Percentiles rank a stretch among this genome's conserved stretches.
Evolutionary conservation across 2,888 invertebrate genomes (phyloP).

Genomic region (Lordiphosa fenestrarum): DNA sequence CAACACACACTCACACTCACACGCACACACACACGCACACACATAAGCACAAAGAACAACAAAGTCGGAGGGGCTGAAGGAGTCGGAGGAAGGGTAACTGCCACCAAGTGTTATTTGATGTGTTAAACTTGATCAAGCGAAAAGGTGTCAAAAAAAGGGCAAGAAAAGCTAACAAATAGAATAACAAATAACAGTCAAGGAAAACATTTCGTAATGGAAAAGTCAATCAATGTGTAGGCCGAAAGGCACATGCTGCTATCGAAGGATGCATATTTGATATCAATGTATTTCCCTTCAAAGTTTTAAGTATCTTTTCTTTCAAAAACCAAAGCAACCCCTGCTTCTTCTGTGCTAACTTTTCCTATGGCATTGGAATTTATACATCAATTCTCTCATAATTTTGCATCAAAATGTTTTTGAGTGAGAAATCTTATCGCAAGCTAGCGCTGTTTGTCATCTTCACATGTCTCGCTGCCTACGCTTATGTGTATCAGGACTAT

Average conservation of each 20-base stretch:
- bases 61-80: conserved; percentile 1
- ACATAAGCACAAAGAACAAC: conserved; percentile 22
- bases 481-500: conserved; percentile 5
- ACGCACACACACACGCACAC: conserved; percentile 10
- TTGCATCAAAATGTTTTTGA: neutral
- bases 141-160: conserved; percentile 45
- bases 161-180: conserved; percentile 34
- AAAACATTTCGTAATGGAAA: conserved; percentile 17
- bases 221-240: neutral
- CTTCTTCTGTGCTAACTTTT: too few relatives aligned
- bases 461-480: conserved; percentile 6
- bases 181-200: conserved; percentile 16
- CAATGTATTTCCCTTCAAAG: too few relatives aligned
- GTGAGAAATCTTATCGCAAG: conserved; percentile 16
- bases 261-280: too few relatives aligned
- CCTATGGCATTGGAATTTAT: too few relatives aligned
- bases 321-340: too few relatives aligned
- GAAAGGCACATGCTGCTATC: too few relatives aligned
- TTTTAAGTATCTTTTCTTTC: too few relatives aligned
- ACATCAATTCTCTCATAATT: too few relatives aligned
- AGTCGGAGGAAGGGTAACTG: conserved; percentile 1
- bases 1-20: conserved; percentile 21
- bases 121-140: conserved; percentile 56
- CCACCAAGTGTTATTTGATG: conserved; percentile 55
- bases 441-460: conserved; percentile 12